Percentiles rank a stretch among this genome's conserved stretches.
Conservation (phyloP, 2,113 vertebrate species). For the Rhegmatorhina hoffmannsi region DNA sequence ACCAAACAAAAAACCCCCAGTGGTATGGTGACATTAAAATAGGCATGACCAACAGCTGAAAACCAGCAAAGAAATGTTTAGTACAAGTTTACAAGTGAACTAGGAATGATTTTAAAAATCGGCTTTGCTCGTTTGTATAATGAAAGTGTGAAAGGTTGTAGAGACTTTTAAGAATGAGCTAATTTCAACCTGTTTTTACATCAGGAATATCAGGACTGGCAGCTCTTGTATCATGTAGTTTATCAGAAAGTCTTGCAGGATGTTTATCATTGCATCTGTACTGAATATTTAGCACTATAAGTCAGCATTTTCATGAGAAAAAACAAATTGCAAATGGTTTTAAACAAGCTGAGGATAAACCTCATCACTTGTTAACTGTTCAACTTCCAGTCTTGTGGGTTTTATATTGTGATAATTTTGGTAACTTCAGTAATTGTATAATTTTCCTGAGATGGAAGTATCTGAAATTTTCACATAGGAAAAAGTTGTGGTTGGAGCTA, state of each 20-base stretch:
- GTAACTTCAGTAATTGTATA: background rate
- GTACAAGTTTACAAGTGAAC: background rate
- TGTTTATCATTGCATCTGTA: background rate
- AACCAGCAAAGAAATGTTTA: background rate
- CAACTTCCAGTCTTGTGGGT: background rate
- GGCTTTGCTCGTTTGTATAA: background rate
- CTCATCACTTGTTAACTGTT: background rate
- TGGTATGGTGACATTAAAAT: background rate
- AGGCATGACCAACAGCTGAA: background rate
- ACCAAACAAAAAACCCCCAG: too few species aligned
- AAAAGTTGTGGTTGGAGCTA: background rate
- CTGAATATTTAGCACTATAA: background rate
- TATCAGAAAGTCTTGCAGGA: background rate
- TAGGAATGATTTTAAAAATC: background rate
- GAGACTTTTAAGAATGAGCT: background rate
- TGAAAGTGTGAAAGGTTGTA: background rate
- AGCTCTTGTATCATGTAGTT: background rate
- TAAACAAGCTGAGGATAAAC: background rate
- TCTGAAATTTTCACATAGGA: background rate
- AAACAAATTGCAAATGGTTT: background rate
- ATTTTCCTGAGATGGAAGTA: background rate
- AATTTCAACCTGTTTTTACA: background rate
- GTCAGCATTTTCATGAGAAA: background rate
- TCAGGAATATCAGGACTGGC: background rate
- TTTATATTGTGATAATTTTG: background rate